These are phyloP conservation scores for Sarcophaga variegata DNA, from an alignment of 2,888 invertebrate genomes.

Conservation along the genomic window DNA sequence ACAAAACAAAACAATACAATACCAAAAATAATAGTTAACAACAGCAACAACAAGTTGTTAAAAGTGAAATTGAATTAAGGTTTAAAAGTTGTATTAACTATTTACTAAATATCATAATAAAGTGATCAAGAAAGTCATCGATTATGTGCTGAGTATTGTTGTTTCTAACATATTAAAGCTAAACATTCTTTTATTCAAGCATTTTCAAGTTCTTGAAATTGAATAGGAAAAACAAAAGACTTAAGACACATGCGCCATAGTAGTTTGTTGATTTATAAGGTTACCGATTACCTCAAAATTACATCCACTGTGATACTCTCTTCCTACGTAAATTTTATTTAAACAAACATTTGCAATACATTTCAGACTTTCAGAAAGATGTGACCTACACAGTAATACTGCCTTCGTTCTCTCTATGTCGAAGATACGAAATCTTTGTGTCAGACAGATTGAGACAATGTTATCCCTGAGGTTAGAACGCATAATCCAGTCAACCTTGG, in stretches of 20 bases:
- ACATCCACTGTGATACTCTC: no score
- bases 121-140: slow-evolving; percentile 35
- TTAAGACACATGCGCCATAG: slow-evolving; percentile 15
- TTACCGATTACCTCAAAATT: no score
- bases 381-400: no score
- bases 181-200: neutral
- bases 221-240: slow-evolving; percentile 16
- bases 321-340: no score
- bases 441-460: no score
- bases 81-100: slow-evolving; percentile 24
- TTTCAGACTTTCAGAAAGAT: no score
- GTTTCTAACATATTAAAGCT: neutral
- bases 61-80: slow-evolving; percentile 66
- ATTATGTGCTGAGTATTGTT: neutral
- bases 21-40: slow-evolving; percentile 31
- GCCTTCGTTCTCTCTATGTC: no score
- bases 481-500: no score
- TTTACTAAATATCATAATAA: slow-evolving; percentile 38
- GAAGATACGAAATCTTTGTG: no score
- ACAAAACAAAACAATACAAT: neutral
- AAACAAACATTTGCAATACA: no score
- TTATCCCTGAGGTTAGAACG: no score
- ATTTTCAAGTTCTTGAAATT: neutral
- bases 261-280: neutral
- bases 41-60: slow-evolving; percentile 51